phyloP scores from a whole-genome alignment of 2,888 invertebrate species.

The Noctua fimbriata region DNA sequence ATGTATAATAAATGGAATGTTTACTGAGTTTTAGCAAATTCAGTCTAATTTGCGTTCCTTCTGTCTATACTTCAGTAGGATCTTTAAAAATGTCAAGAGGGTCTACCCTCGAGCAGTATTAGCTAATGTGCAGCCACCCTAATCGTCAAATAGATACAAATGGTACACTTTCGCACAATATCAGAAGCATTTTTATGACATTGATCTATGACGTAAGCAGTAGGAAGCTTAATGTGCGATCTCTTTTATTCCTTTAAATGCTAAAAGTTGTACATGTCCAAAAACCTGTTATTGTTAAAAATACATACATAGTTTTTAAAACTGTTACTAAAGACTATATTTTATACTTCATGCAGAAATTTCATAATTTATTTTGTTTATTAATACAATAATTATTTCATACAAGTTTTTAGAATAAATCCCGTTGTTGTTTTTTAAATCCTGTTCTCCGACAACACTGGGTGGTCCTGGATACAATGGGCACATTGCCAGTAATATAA shows the following conservation, averaged over 20 bases:
- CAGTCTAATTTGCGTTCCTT: not conserved
- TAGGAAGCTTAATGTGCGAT: not conserved
- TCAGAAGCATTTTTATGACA: not conserved
- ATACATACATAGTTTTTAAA: not conserved
- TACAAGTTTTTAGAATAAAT: conserved; percentile 14
- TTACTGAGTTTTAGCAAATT: not conserved
- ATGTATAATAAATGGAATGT: not conserved
- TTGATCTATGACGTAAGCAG: not conserved
- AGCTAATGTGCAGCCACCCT: not conserved
- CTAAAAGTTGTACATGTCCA: not conserved
- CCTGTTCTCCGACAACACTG: not conserved
- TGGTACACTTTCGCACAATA: not conserved
- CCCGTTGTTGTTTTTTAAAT: conserved; percentile 9
- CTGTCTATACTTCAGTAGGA: not conserved
- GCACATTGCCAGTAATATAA: not conserved
- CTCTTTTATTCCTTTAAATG: not conserved
- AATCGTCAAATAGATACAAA: not conserved
- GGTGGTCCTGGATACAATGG: not conserved
- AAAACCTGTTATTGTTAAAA: conserved; percentile 15
- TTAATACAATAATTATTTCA: conserved; percentile 25
- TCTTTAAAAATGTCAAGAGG: not conserved
- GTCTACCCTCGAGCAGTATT: not conserved
- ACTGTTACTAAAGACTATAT: conserved; percentile 10
- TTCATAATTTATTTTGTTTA: conserved; percentile 33
- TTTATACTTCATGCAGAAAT: conserved; percentile 20